phyloP scores from a whole-genome alignment of 1,140 invertebrate genomes.

The Propsilocerus akamusi region DNA sequence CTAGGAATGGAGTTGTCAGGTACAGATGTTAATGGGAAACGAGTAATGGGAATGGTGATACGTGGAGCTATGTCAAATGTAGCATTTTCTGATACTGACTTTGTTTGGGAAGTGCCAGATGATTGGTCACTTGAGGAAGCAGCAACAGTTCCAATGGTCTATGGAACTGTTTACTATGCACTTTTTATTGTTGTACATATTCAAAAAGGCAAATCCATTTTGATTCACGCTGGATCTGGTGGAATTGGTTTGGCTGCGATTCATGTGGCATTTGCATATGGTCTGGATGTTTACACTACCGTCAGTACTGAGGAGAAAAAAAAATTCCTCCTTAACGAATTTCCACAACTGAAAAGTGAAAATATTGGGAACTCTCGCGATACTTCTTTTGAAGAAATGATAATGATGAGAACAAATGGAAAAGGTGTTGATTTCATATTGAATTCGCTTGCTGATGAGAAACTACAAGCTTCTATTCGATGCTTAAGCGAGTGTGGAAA shows the following conservation, averaged over 20 bases:
- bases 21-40: slow-evolving; percentile 16
- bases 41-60: slow-evolving; percentile 50
- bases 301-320: slow-evolving; percentile 57
- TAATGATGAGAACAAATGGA: slow-evolving; percentile 33
- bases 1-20: slow-evolving; percentile 62
- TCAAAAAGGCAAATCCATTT: slow-evolving; percentile 43
- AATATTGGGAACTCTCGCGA: slow-evolving; percentile 43
- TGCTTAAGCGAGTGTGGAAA: slow-evolving; percentile 47
- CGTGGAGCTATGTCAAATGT: slow-evolving; percentile 38
- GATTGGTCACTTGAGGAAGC: slow-evolving; percentile 72
- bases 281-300: slow-evolving; percentile 53
- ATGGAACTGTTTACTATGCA: slow-evolving; percentile 69
- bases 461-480: slow-evolving; percentile 50
- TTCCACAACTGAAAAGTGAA: slow-evolving; percentile 38
- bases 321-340: slow-evolving; percentile 50
- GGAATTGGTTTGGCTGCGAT: slow-evolving; percentile 77
- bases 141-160: slow-evolving; percentile 71
- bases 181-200: slow-evolving; percentile 43
- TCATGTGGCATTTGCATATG: slow-evolving; percentile 47
- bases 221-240: slow-evolving; percentile 79
- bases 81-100: slow-evolving; percentile 33
- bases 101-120: slow-evolving; percentile 67
- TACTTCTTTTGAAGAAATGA: slow-evolving; percentile 36
- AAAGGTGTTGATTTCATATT: slow-evolving; percentile 46
- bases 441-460: slow-evolving; percentile 47